Evolutionary conservation across 2,113 vertebrate genomes (phyloP), one percentile per base, ranked within the genome.

Genomic region (Mesitornis unicolor): DNA sequence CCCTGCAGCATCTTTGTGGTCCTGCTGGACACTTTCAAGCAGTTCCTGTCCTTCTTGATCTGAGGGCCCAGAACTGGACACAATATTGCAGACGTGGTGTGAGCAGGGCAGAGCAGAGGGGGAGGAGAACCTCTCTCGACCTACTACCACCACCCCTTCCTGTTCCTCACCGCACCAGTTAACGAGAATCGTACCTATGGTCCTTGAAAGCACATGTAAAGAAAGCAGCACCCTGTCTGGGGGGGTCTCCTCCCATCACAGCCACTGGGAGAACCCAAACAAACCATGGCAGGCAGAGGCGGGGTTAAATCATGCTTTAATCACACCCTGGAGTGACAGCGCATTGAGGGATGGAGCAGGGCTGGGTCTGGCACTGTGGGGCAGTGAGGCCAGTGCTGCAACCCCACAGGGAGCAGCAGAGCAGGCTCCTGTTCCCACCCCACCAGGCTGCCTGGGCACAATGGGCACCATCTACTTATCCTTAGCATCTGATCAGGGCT

Each of bases 381-480:
- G 36, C 73, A 89, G 42, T 4, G 6, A 33, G 60, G 43, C 48
- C 5, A 1, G 48, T 9, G 3, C 33, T 33, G 1, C 2, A 76
- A 76, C 13, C 28, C 47, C 0, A 0, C 48, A 83, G 38, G 35
- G 25, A 90, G 35, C 50, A 54, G 10, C 7, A 35, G 17, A 28
- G 25, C 54, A 93, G 75, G 24, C 35, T 92, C 40, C 28, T 94
- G 61, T 79, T 93, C 28, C 33, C 63, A 43, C 13, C 74, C 25
- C 21, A n/a, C 13, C 21, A 20, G 29, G 45, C 31, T 65, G 31
- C 54, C 33, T 0, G 0, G 20, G 26, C 2, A 1, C 0, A 0
- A 57, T 0, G 8, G 29, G 38, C 42, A 67, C 38, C 51, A 51
- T n/a, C 42, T 86, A 38, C 43, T 86, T 64, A 93, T 59, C 42